Evolutionary conservation across 2,797 vertebrate species (phyloP).

Genomic region (Meriones psammophilus): DNA sequence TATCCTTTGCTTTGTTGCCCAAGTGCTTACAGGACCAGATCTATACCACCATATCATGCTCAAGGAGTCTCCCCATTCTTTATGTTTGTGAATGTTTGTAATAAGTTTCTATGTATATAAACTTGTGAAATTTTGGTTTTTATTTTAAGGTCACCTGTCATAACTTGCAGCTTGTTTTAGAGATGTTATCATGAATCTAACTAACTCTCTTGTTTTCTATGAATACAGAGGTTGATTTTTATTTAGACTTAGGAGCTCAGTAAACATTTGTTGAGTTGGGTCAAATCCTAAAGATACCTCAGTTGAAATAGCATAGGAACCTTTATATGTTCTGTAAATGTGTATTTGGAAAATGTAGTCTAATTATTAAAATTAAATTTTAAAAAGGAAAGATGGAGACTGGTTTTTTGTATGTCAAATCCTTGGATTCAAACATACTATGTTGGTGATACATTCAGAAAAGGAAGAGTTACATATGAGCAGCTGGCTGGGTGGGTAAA

Average conservation of each 20-base stretch:
- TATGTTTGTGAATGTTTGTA: not conserved
- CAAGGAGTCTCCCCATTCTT: not conserved
- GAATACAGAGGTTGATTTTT: not conserved
- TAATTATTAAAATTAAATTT: conserved; percentile 13
- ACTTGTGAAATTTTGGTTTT: not conserved
- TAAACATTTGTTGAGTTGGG: conserved; percentile 31
- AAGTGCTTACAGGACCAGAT: not conserved
- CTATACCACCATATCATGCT: not conserved
- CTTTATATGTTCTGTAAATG: not conserved
- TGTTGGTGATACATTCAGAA: conserved; percentile 6
- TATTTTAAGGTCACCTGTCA: not conserved
- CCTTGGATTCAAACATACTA: not conserved
- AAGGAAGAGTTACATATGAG: not conserved
- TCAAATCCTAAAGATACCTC: not conserved
- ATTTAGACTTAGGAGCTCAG: not conserved
- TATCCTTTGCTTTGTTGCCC: not conserved
- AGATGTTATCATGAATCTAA: conserved; percentile 5
- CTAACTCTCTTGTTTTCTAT: not conserved
- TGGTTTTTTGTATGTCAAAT: not conserved
- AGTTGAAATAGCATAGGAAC: not conserved
- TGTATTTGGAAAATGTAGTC: not conserved
- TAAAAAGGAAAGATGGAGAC: conserved; percentile 23
- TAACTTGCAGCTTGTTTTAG: not conserved
- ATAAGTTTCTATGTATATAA: not conserved
- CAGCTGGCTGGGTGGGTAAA: too few species aligned